These are phyloP conservation scores for Pachymerium ferrugineum DNA, from an alignment of 2,888 invertebrate species.

Conservation along the genomic window DNA sequence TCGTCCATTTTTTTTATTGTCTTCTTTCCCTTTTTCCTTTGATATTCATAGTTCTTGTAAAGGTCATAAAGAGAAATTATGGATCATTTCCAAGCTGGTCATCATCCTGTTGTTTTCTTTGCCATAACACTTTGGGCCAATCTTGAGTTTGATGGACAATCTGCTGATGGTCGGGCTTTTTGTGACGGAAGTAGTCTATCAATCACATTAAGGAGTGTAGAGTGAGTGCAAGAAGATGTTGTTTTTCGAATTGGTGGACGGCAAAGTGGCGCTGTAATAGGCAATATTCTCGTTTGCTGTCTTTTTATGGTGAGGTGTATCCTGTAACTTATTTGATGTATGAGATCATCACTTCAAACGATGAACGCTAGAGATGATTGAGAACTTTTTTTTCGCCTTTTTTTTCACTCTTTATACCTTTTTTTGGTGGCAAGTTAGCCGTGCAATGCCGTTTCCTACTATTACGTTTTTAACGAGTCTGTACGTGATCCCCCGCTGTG, in stretches of 20 bases:
- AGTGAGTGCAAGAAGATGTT: slow-evolving; percentile 12
- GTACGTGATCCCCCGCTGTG: not conserved
- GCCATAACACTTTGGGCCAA: slow-evolving; percentile 15
- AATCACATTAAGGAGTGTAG: slow-evolving; percentile 27
- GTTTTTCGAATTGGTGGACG: slow-evolving; percentile 18
- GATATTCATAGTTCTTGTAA: slow-evolving; percentile 16
- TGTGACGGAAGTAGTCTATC: slow-evolving; percentile 27
- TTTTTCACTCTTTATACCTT: not conserved
- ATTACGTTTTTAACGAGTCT: not conserved
- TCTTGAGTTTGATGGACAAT: slow-evolving; percentile 23
- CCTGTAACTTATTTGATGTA: too few species aligned
- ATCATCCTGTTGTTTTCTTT: slow-evolving; percentile 23
- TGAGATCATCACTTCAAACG: not conserved
- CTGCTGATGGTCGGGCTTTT: slow-evolving; percentile 18
- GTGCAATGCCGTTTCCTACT: too few species aligned
- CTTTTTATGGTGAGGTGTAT: not conserved
- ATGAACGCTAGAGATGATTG: not conserved
- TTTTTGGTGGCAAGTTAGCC: too few species aligned
- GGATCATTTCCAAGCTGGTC: slow-evolving; percentile 20
- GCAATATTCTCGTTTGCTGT: not conserved
- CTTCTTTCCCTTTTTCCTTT: too few species aligned
- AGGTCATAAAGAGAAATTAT: not conserved
- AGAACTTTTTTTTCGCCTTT: not conserved
- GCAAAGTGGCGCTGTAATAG: not conserved
- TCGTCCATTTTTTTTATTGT: too few species aligned